phyloP scores from a whole-genome alignment of 2,113 vertebrate species.

The Perognathus longimembris region DNA sequence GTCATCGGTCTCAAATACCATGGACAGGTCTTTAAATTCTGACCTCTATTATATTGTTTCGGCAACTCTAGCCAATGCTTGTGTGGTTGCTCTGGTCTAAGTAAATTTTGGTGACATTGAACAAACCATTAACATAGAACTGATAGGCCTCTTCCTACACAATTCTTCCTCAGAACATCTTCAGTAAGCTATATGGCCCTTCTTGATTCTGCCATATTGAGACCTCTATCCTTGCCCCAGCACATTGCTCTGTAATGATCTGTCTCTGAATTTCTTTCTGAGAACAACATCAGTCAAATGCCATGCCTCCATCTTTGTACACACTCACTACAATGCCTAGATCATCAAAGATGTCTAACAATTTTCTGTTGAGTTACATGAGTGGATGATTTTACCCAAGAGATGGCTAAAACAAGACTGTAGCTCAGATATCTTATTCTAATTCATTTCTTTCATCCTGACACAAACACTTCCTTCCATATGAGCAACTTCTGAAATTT shows the following conservation, averaged over 20 bases:
- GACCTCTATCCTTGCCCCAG: background rate
- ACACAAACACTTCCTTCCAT: background rate
- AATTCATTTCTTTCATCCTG: background rate
- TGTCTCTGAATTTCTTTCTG: background rate
- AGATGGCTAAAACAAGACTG: background rate
- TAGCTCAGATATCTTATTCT: background rate
- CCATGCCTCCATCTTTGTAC: background rate
- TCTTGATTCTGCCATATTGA: background rate
- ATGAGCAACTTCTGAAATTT: background rate
- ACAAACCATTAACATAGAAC: background rate
- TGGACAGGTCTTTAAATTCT: background rate
- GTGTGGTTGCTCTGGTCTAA: background rate
- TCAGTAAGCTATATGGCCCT: background rate
- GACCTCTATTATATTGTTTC: background rate
- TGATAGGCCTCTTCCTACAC: background rate
- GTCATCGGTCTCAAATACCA: background rate
- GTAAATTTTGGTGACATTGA: background rate
- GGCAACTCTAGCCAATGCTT: background rate
- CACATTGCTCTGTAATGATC: background rate
- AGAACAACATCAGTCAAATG: background rate
- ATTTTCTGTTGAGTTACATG: background rate
- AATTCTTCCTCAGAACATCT: background rate
- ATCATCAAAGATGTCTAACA: background rate
- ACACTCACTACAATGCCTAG: no score
- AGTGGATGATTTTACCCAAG: background rate